A percentile compares a stretch with the other conserved stretches of the same genome.
phyloP scores from a whole-genome alignment of 2,888 invertebrate genomes.

The Plebejus anna region DNA sequence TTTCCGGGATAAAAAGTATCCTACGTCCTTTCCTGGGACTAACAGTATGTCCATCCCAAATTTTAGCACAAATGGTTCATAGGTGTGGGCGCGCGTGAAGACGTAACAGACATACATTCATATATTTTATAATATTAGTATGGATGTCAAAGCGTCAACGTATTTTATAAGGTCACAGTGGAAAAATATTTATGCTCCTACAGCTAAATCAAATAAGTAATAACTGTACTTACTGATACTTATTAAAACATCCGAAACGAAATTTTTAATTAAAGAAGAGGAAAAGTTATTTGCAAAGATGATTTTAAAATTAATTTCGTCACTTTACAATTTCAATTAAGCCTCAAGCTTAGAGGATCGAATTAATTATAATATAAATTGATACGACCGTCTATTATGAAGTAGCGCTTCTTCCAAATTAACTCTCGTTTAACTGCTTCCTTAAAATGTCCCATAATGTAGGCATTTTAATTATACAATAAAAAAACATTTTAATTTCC shows the following conservation, averaged over 20 bases:
- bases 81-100: no score
- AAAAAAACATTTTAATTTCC: constrained; percentile 18
- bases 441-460: background rate
- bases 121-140: no score
- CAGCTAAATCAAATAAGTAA: background rate
- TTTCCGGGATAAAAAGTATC: no score
- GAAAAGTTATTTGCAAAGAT: background rate
- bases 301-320: background rate
- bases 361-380: constrained; percentile 13
- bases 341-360: background rate
- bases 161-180: no score
- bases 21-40: no score
- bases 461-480: background rate
- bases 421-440: background rate
- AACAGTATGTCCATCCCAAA: no score
- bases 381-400: background rate
- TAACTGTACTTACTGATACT: no score
- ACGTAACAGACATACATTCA: no score
- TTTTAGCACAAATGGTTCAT: no score
- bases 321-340: background rate
- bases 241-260: background rate
- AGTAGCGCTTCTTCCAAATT: background rate
- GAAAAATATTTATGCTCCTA: no score
- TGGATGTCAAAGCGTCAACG: no score
- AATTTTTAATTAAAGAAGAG: background rate